Evolutionary conservation across 2,888 invertebrate species (phyloP).

Genomic region (Gortyna flavago): DNA sequence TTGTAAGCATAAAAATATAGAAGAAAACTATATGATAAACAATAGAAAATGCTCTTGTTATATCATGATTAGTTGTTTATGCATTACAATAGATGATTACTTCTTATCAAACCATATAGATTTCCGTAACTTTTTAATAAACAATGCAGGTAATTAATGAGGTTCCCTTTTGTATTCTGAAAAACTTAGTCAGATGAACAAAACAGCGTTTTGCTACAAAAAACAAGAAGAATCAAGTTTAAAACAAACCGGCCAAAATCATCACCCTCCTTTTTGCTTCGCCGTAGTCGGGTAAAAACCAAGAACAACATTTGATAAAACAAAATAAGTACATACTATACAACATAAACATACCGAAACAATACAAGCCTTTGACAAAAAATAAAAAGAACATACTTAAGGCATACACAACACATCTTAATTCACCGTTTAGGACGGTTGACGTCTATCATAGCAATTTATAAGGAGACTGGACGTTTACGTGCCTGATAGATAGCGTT

Average conservation of each 20-base stretch:
- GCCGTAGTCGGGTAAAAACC: neutral
- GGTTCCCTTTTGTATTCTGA: neutral
- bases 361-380: neutral
- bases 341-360: neutral
- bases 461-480: conserved; percentile 12
- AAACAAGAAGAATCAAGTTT: neutral
- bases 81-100: neutral
- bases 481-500: conserved; percentile 10
- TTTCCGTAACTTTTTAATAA: neutral
- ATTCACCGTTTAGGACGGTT: conserved; percentile 20
- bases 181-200: no score
- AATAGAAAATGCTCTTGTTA: neutral
- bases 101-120: neutral
- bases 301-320: neutral
- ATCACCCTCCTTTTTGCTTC: neutral
- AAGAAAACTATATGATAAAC: neutral
- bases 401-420: conserved; percentile 5
- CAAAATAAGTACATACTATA: no score
- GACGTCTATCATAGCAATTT: conserved; percentile 26
- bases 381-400: neutral
- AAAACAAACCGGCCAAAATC: neutral
- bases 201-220: neutral
- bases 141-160: neutral
- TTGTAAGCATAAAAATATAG: neutral
- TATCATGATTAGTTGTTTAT: neutral